These are phyloP conservation scores for Pogonophryne albipinna DNA, from an alignment of 2,797 vertebrate genomes.

Conservation along the genomic window DNA sequence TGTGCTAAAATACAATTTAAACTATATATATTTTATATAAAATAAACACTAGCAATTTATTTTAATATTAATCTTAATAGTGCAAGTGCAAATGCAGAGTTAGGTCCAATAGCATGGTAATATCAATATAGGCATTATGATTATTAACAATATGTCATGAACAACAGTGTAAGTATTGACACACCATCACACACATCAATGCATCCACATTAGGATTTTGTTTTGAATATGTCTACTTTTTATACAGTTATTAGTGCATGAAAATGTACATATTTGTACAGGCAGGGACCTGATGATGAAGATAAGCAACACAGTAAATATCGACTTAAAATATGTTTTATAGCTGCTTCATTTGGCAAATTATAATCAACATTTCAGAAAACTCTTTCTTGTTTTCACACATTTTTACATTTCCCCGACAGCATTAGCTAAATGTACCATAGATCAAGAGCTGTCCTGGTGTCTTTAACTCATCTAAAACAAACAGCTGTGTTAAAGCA, in stretches of 20 bases:
- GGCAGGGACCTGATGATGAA: slow-evolving; percentile 16
- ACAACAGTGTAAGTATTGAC: slow-evolving; percentile 58
- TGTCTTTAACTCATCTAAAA: background rate
- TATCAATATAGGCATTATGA: slow-evolving; percentile 61
- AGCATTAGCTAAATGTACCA: slow-evolving; percentile 33
- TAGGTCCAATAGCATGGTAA: slow-evolving; percentile 79
- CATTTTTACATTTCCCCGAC: slow-evolving; percentile 8
- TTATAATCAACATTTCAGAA: slow-evolving; percentile 23
- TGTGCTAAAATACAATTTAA: slow-evolving; percentile 57
- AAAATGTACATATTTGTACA: slow-evolving; percentile 69
- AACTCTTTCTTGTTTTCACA: background rate
- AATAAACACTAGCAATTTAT: slow-evolving; percentile 70
- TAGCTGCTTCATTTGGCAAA: slow-evolving; percentile 46
- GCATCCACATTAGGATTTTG: slow-evolving; percentile 66
- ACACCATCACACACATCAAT: slow-evolving; percentile 57
- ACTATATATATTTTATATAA: slow-evolving; percentile 56
- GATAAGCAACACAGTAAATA: slow-evolving; percentile 11
- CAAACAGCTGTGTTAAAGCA: slow-evolving; percentile 4
- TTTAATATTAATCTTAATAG: slow-evolving; percentile 72
- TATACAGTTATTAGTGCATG: slow-evolving; percentile 40
- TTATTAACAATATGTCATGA: slow-evolving; percentile 49
- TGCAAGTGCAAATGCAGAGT: slow-evolving; percentile 78
- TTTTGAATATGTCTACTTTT: slow-evolving; percentile 55
- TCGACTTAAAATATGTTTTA: slow-evolving; percentile 13
- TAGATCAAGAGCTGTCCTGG: slow-evolving; percentile 7